phyloP scores from a whole-genome alignment of 2,888 invertebrate genomes.

The Tenthredo mesomela region DNA sequence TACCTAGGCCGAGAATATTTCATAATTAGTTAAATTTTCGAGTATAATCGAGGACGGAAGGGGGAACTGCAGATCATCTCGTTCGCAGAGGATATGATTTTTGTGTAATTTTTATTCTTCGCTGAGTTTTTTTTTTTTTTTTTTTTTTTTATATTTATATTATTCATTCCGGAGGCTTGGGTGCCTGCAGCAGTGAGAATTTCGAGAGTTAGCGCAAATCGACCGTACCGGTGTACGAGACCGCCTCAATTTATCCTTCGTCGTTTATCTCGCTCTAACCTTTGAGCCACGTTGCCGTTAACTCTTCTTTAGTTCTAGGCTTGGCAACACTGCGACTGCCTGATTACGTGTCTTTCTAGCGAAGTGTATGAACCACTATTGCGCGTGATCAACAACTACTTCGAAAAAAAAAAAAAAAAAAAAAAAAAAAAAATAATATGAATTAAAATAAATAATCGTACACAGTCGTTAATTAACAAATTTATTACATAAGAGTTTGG shows the following conservation, averaged over 20 bases:
- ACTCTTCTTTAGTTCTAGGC: not conserved
- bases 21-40: not conserved
- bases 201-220: slow-evolving; percentile 25
- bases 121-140: not conserved
- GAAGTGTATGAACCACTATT: slow-evolving; percentile 4
- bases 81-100: not conserved
- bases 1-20: too few species aligned
- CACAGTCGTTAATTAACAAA: not conserved
- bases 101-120: slow-evolving; percentile 3
- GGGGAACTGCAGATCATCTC: not conserved
- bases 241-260: slow-evolving; percentile 40
- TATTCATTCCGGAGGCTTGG: not conserved
- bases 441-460: not conserved
- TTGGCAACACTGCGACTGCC: slow-evolving; percentile 33
- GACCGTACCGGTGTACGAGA: slow-evolving; percentile 27
- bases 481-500: not conserved
- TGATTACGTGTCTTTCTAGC: slow-evolving; percentile 37
- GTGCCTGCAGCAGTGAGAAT: not conserved
- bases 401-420: not conserved
- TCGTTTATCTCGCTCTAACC: slow-evolving; percentile 49
- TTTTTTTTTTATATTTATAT: not conserved
- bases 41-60: not conserved
- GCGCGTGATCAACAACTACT: slow-evolving; percentile 32
- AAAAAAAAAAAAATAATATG: not conserved
- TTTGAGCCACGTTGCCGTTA: slow-evolving; percentile 39